These are phyloP conservation scores for Leptinotarsa juncta DNA, from an alignment of 2,888 invertebrate species.

Conservation along the genomic window DNA sequence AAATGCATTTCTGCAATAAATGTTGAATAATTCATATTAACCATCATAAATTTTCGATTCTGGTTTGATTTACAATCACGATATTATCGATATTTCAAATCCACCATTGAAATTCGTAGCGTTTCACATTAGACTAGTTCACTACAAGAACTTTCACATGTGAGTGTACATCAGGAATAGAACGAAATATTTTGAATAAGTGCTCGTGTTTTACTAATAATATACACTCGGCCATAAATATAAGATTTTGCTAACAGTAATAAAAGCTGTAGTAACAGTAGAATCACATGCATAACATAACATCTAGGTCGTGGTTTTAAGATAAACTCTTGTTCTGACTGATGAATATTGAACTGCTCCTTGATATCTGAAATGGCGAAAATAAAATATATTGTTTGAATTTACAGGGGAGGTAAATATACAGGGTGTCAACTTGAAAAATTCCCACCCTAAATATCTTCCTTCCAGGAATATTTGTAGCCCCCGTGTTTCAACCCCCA, in stretches of 20 bases:
- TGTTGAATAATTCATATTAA: slow-evolving; percentile 32
- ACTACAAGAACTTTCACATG: slow-evolving; percentile 9
- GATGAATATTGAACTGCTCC: background rate
- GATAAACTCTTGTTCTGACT: background rate
- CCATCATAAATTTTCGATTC: slow-evolving; percentile 23
- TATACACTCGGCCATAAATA: slow-evolving; percentile 18
- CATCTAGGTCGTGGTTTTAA: slow-evolving; percentile 18
- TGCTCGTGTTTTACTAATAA: slow-evolving; percentile 23
- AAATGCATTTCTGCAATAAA: slow-evolving; percentile 45
- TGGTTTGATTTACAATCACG: slow-evolving; percentile 24
- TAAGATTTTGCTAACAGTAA: slow-evolving; percentile 1
- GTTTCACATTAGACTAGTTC: slow-evolving; percentile 9
- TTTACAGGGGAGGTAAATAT: no score
- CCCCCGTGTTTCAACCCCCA: no score
- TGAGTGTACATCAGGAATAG: slow-evolving; percentile 16
- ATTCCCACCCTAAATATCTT: no score
- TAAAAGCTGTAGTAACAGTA: slow-evolving; percentile 9
- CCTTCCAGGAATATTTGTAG: no score
- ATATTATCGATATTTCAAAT: slow-evolving; percentile 26
- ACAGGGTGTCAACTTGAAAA: no score
- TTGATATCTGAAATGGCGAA: background rate
- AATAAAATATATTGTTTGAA: no score
- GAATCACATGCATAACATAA: slow-evolving; percentile 8
- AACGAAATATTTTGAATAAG: slow-evolving; percentile 22
- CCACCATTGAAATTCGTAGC: slow-evolving; percentile 10